Base-by-base conservation (phyloP, 2,888 invertebrate species). In the Heliconius charithonia region DNA sequence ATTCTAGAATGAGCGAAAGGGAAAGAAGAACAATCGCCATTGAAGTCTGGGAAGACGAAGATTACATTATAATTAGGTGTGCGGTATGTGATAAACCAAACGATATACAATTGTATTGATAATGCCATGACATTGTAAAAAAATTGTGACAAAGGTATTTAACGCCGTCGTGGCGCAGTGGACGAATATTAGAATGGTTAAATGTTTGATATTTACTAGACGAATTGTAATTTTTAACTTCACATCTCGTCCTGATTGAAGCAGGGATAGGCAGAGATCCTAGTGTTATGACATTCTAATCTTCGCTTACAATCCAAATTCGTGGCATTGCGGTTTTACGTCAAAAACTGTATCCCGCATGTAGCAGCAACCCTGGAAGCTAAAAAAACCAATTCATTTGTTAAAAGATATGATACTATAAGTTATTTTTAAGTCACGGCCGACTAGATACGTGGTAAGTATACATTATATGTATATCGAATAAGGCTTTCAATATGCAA, bases 11-110 rank as follows among this genome's bases (percentile, higher is more conserved):
- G 86, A 77, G 82, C 59, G 85, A 91, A 84, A 13, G 88, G 85
- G 91, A 90, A 27, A 76, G 63, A 77, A 82, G 76, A 92, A 91
- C 91, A 92, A 92, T 90, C 85, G 87, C 87, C 89, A 91, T 91
- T 91, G 88, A 91, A 86, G 84, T 87, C 85, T 87, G 86, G 87
- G 86, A 89, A 89, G 87, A 89, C 89, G 89, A 88, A 88, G 87
- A 89, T 89, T 87, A 87, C 84, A 88, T 85, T 87, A 84, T 87
- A 88, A 88, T 89, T 85, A 85, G 79, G 82, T 82, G 82, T 86
- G 82, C 82, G 83, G 82, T 70, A 80, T 85, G 86, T 86, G 87
- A 90, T 89, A 89, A 89, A 87, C 88, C 85, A 85, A 87, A 86
- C 86, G 83, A 85, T 87, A 84, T 81, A 82, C 80, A 81, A 77